These are phyloP conservation scores for Lasius platythorax DNA, from an alignment of 2,888 invertebrate species.

Conservation along the genomic window DNA sequence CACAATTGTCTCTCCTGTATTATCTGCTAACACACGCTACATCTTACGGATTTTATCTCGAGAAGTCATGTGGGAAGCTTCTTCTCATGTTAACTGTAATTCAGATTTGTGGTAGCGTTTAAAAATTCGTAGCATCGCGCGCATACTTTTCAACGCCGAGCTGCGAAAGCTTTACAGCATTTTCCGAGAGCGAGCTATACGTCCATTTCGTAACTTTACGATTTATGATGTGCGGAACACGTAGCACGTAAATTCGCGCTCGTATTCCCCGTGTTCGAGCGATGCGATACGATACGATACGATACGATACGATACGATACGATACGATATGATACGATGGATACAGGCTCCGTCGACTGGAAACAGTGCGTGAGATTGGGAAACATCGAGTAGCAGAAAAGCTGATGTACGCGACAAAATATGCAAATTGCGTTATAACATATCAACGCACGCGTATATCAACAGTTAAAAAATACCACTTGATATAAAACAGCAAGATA, in stretches of 20 bases:
- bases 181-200: slow-evolving; percentile 32
- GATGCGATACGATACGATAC: slow-evolving; percentile 25
- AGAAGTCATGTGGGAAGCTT: neutral
- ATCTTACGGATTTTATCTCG: neutral
- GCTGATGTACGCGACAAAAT: slow-evolving; percentile 17
- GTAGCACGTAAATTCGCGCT: slow-evolving; percentile 59
- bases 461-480: slow-evolving; percentile 28
- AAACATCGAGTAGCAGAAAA: slow-evolving; percentile 14
- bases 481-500: neutral
- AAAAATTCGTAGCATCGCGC: slow-evolving; percentile 10
- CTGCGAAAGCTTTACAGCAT: slow-evolving; percentile 18
- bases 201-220: slow-evolving; percentile 63
- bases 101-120: slow-evolving; percentile 3
- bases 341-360: slow-evolving; percentile 19
- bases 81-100: slow-evolving; percentile 12
- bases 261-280: slow-evolving; percentile 46
- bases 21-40: neutral
- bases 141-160: neutral
- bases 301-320: slow-evolving; percentile 29
- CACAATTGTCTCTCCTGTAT: neutral
- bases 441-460: neutral
- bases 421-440: slow-evolving; percentile 49
- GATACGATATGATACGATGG: neutral
- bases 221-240: slow-evolving; percentile 62
- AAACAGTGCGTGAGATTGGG: slow-evolving; percentile 62